Percentiles rank a stretch among this genome's conserved stretches.
These are phyloP conservation scores for Cerastis rubricosa DNA, from an alignment of 2,888 invertebrate species.

Conservation along the genomic window DNA sequence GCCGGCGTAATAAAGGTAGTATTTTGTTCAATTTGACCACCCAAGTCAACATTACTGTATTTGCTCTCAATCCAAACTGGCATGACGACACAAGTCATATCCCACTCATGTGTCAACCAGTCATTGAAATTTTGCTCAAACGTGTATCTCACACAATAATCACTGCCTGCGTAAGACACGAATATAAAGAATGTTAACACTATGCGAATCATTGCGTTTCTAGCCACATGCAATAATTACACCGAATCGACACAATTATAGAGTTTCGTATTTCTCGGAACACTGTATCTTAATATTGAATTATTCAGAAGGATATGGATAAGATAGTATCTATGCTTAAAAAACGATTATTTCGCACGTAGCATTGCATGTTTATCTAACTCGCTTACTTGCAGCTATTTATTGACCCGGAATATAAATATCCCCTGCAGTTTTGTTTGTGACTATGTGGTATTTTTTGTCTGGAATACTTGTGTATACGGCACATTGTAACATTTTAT, in stretches of 20 bases:
- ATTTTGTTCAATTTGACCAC: constrained; percentile 65
- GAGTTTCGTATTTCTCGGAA: constrained; percentile 44
- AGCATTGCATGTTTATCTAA: constrained; percentile 7
- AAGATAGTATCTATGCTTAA: constrained; percentile 39
- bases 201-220: constrained; percentile 58
- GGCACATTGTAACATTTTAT: not conserved
- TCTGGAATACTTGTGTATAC: constrained; percentile 23
- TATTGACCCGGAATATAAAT: constrained; percentile 8
- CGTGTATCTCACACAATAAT: constrained; percentile 71
- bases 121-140: constrained; percentile 72
- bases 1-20: constrained; percentile 61
- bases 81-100: constrained; percentile 58
- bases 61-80: constrained; percentile 67
- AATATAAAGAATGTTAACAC: constrained; percentile 42
- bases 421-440: constrained; percentile 34
- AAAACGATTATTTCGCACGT: constrained; percentile 36
- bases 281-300: constrained; percentile 55
- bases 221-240: constrained; percentile 46
- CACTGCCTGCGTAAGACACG: constrained; percentile 64
- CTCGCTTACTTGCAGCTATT: constrained; percentile 5
- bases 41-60: constrained; percentile 60
- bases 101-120: constrained; percentile 66
- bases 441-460: not conserved
- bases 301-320: constrained; percentile 40
- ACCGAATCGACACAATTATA: constrained; percentile 57